Conservation (phyloP, 2,888 invertebrate species). For the Nomada flava region DNA sequence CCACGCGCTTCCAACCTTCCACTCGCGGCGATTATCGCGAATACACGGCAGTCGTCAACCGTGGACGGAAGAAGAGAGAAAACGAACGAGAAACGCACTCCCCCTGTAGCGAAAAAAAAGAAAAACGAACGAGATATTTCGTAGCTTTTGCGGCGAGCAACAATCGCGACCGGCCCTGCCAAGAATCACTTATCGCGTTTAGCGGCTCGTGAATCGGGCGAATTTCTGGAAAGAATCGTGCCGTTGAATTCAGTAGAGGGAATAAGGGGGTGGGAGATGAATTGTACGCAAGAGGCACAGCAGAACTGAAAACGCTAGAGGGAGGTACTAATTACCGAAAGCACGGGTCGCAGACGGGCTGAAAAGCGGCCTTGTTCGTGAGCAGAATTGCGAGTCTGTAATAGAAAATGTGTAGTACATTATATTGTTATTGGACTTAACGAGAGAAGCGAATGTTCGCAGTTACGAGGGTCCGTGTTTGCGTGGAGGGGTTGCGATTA, state of each 20-base stretch:
- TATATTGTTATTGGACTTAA: conserved; percentile 47
- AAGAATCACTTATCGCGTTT: conserved; percentile 76
- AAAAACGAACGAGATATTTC: conserved; percentile 49
- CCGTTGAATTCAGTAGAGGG: conserved; percentile 1
- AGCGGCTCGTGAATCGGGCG: conserved; percentile 57
- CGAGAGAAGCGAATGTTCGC: background rate
- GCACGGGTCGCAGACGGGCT: conserved; percentile 52
- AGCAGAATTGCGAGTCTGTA: conserved; percentile 52
- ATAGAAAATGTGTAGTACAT: conserved; percentile 44
- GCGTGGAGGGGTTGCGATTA: background rate
- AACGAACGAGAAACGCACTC: background rate
- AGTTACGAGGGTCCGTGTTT: too few species aligned
- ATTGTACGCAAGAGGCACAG: conserved; percentile 13
- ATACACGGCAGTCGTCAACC: background rate
- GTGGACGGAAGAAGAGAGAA: background rate
- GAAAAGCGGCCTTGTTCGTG: conserved; percentile 52
- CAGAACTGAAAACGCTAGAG: conserved; percentile 33
- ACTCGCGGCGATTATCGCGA: conserved; percentile 19
- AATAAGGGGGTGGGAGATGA: background rate
- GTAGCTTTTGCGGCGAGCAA: conserved; percentile 50
- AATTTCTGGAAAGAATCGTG: conserved; percentile 46
- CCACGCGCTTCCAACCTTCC: conserved; percentile 43
- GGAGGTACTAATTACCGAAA: conserved; percentile 66
- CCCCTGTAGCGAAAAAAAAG: background rate
- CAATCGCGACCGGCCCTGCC: conserved; percentile 69